A percentile compares a stretch with the other conserved stretches of the same genome.
Conservation (phyloP, 1,140 invertebrate genomes). For the Zeugodacus cucurbitae region DNA sequence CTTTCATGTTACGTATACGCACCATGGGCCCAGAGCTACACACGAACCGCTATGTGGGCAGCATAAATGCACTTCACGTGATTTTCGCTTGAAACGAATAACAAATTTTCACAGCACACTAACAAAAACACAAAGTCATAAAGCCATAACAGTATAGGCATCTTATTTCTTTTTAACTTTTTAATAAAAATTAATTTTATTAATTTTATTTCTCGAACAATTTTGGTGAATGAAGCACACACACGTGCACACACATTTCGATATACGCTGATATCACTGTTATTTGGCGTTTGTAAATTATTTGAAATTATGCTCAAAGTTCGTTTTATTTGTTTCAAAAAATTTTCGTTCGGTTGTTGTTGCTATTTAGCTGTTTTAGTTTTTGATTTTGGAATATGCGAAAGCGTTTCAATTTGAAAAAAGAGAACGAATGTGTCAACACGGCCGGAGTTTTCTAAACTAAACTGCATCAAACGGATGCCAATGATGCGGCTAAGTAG, state of each 20-base stretch:
- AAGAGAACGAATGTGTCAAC: constrained; percentile 46
- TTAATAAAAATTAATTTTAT: too few species aligned
- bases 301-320: not conserved
- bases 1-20: constrained; percentile 19
- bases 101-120: not conserved
- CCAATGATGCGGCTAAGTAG: constrained; percentile 32
- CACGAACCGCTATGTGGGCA: not conserved
- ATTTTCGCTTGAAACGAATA: not conserved
- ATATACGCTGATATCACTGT: not conserved
- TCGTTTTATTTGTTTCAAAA: constrained; percentile 15
- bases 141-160: not conserved
- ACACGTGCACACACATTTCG: not conserved
- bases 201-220: not conserved
- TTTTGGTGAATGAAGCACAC: not conserved
- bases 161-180: not conserved
- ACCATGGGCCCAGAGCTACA: not conserved
- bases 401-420: constrained; percentile 25
- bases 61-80: not conserved
- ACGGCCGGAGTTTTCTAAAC: constrained; percentile 46
- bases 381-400: constrained; percentile 39
- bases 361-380: not conserved
- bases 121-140: constrained; percentile 27
- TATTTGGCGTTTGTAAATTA: not conserved
- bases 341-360: not conserved
- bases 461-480: constrained; percentile 40